Conservation (phyloP, 2,113 vertebrate species). For the Toxotes jaculatrix region DNA sequence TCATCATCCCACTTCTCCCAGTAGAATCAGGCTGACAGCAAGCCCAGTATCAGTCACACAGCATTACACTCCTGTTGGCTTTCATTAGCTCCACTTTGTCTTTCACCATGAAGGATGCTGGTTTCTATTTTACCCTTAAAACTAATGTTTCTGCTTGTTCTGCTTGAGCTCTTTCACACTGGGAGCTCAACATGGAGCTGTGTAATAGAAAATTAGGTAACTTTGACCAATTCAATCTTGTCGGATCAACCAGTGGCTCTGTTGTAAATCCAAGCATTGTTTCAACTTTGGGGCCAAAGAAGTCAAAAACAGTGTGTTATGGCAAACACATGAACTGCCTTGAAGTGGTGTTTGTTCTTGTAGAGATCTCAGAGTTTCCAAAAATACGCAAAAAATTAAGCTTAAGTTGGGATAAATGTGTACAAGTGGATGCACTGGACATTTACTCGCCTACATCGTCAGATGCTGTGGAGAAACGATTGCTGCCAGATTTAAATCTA, state of each 20-base stretch:
- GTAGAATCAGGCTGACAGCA: constrained; percentile 67
- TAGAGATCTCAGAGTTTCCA: too few species aligned
- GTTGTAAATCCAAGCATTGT: not conserved
- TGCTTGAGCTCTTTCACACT: constrained; percentile 24
- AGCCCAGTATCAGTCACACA: constrained; percentile 75
- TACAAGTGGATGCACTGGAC: too few species aligned
- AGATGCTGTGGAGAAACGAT: too few species aligned
- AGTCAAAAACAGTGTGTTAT: not conserved
- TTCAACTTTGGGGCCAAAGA: not conserved
- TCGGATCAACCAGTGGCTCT: constrained; percentile 18
- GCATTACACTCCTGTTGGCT: constrained; percentile 66
- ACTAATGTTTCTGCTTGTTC: constrained; percentile 44
- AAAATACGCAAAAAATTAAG: too few species aligned
- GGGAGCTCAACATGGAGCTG: not conserved
- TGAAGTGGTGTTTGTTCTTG: too few species aligned
- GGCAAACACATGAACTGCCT: too few species aligned
- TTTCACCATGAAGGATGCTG: constrained; percentile 45
- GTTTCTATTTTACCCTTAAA: constrained; percentile 41
- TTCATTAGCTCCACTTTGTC: constrained; percentile 70
- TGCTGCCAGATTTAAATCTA: too few species aligned
- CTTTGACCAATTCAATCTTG: constrained; percentile 6
- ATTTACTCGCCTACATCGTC: too few species aligned
- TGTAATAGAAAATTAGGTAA: constrained; percentile 10
- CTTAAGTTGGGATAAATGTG: too few species aligned
- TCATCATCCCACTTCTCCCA: constrained; percentile 76